These are phyloP conservation scores for Euplexia lucipara DNA, from an alignment of 2,888 invertebrate genomes.

Conservation along the genomic window DNA sequence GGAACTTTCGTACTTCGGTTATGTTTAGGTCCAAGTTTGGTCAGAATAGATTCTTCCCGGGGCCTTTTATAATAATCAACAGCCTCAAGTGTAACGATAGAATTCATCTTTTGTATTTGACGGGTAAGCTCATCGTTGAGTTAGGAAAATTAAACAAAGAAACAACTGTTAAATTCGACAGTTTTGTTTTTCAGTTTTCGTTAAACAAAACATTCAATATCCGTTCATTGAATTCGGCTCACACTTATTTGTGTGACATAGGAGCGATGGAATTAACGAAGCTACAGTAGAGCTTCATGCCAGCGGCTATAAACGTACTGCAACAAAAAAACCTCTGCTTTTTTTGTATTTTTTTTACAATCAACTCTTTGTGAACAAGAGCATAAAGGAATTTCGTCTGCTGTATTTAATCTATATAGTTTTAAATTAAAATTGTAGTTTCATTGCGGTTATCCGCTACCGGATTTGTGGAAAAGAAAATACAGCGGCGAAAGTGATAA, in stretches of 20 bases:
- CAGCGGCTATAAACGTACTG: conserved; percentile 21
- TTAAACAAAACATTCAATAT: conserved; percentile 13
- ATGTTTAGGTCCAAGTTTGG: conserved; percentile 25
- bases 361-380: conserved; percentile 34
- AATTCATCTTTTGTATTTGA: conserved; percentile 1
- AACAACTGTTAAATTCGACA: not conserved
- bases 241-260: conserved; percentile 35
- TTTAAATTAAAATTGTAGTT: conserved; percentile 46
- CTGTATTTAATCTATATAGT: conserved; percentile 37
- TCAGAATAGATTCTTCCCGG: conserved; percentile 12
- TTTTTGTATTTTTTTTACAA: conserved; percentile 34
- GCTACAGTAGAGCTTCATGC: conserved; percentile 24
- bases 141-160: not conserved
- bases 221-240: conserved; percentile 22
- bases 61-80: conserved; percentile 13
- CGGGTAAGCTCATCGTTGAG: not conserved
- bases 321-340: conserved; percentile 11
- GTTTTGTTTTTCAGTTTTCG: not conserved
- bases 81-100: not conserved
- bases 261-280: conserved; percentile 36
- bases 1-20: conserved; percentile 38
- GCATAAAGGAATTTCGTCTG: conserved; percentile 24
- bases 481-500: conserved; percentile 38
- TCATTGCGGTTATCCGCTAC: conserved; percentile 34
- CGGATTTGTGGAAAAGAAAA: conserved; percentile 52